Conservation (phyloP, 2,888 invertebrate species). For the Platypus cylindrus region DNA sequence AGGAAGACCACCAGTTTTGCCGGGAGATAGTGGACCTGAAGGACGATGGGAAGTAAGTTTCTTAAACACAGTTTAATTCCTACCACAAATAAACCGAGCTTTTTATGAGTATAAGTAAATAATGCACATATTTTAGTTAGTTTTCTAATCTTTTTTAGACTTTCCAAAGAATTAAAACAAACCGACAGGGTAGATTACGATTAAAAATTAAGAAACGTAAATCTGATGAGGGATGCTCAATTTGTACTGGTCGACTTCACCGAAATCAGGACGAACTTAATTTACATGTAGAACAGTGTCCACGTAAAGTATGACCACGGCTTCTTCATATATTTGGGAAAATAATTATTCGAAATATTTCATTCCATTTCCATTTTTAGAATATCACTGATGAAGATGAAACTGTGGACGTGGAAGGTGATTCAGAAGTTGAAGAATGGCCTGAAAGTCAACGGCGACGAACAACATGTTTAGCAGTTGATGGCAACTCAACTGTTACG, state of each 20-base stretch:
- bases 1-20: constrained; percentile 32
- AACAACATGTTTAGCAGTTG: constrained; percentile 24
- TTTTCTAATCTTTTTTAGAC: constrained; percentile 36
- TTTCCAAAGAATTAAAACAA: constrained; percentile 56
- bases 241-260: constrained; percentile 45
- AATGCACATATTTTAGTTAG: constrained; percentile 1
- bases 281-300: constrained; percentile 50
- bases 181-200: constrained; percentile 53
- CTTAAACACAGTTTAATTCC: neutral
- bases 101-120: too few species aligned
- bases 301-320: constrained; percentile 44
- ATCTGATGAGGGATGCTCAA: constrained; percentile 52
- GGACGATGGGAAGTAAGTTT: constrained; percentile 51
- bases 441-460: constrained; percentile 31
- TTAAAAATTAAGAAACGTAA: constrained; percentile 55
- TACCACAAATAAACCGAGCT: too few species aligned
- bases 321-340: neutral
- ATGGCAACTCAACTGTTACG: constrained; percentile 24
- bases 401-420: constrained; percentile 54
- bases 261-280: constrained; percentile 48
- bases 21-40: constrained; percentile 40
- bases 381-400: constrained; percentile 47
- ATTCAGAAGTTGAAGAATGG: constrained; percentile 47
- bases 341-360: neutral
- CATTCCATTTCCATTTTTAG: constrained; percentile 15